phyloP scores from a whole-genome alignment of 2,797 vertebrate genomes.

The Brachyrhaphis roseni region DNA sequence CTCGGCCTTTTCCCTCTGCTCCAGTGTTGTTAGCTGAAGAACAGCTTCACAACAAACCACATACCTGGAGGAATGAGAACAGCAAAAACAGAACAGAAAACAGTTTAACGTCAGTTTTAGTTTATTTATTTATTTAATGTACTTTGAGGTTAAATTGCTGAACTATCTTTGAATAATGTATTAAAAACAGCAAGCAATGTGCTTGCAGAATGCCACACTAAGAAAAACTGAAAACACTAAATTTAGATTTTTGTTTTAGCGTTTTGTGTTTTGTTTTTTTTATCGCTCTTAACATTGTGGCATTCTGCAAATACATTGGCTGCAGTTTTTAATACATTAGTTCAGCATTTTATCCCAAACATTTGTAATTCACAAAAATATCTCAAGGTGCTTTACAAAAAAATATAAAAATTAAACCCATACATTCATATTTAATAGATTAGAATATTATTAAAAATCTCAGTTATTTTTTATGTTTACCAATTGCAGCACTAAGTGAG shows the following conservation, averaged over 20 bases:
- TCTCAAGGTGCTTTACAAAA: too few relatives aligned
- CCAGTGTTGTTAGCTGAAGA: not conserved
- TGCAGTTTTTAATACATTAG: too few relatives aligned
- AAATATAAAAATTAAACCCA: too few relatives aligned
- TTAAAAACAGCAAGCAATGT: not conserved
- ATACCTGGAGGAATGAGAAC: conserved; percentile 4
- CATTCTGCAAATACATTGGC: too few relatives aligned
- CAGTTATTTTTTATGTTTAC: not conserved
- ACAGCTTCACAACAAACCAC: not conserved
- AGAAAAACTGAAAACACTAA: too few relatives aligned
- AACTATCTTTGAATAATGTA: not conserved
- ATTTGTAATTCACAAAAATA: too few relatives aligned
- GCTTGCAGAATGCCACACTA: not conserved
- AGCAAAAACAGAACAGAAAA: not conserved
- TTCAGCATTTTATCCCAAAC: too few relatives aligned
- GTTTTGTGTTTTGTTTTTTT: too few relatives aligned
- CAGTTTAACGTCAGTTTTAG: not conserved
- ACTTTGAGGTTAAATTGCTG: not conserved
- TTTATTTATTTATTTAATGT: not conserved
- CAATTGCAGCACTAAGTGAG: not conserved
- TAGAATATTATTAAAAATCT: not conserved
- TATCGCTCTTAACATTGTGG: too few relatives aligned
- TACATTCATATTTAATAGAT: not conserved
- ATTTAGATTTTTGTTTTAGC: too few relatives aligned
- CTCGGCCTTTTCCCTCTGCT: conserved; percentile 31